Base-by-base conservation (phyloP, 2,113 vertebrate species). In the Seriola rivoliana region DNA sequence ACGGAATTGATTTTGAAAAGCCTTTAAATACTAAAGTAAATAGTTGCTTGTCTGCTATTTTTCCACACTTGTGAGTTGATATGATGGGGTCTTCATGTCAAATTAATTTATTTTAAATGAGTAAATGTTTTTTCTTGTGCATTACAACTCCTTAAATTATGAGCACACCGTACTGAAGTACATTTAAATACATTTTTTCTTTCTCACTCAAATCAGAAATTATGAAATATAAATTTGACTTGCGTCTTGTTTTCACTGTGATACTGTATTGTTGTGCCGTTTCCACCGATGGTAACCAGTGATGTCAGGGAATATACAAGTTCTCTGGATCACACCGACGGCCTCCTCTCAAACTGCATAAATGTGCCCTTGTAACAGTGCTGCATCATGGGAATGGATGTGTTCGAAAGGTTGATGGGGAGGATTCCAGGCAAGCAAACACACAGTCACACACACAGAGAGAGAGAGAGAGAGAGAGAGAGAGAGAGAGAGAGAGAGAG, bases 361-460 rank as follows among this genome's bases (percentile, higher is more conserved):
- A 88, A 80, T 82, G 80, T 87, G 72, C 58, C 87, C 80, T 84
- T 74, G 58, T 66, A 84, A 25, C 75, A 75, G 76, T 14, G 65
- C 60, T 80, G 88, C 86, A 89, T 88, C 72, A 86, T 92, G 84
- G 84, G 82, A 85, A 67, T 44, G 75, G 55, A 80, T 69, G 72
- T 48, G 74, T 76, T 75, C 54, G 59, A 80, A 85, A 46, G 74
- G 84, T 78, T 83, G 75, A 64, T 36, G 82, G 67, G n/a, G 73
- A 72, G 85, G 82, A 82, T 88, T 72, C 40, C 63, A 75, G 80
- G 87, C 88, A 44, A 86, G 70, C 59, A 50, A 38, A 65, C 34
- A 66, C 32, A 72, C 29, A 65, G 32, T 50, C 48, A 46, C 44
- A 38, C 36, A 38, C 36, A n/a, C n/a, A 29, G 25, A 29, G 25